A percentile compares a stretch with the other conserved stretches of the same genome.
phyloP scores from a whole-genome alignment of 2,888 invertebrate species.

The Agonopterix subpropinquella region DNA sequence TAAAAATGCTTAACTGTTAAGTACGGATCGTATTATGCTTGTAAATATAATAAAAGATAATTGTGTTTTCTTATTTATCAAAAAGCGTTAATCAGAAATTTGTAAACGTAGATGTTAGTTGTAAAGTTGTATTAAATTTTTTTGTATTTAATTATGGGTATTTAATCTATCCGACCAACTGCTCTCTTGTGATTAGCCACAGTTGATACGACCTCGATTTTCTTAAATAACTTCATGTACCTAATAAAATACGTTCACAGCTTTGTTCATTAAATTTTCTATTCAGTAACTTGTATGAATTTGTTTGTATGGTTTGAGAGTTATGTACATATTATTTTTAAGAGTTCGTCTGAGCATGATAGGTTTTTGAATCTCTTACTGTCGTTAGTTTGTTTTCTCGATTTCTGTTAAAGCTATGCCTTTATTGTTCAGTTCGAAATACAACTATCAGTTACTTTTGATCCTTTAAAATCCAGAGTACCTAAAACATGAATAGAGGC shows the following conservation, averaged over 20 bases:
- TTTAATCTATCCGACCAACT: slow-evolving; percentile 65
- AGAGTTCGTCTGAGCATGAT: slow-evolving; percentile 68
- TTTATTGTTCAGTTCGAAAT: slow-evolving; percentile 3
- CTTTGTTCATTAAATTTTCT: slow-evolving; percentile 10
- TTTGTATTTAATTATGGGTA: slow-evolving; percentile 72
- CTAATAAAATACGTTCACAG: slow-evolving; percentile 10
- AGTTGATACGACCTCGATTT: slow-evolving; percentile 51
- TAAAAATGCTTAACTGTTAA: slow-evolving; percentile 69
- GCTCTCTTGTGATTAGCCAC: slow-evolving; percentile 69
- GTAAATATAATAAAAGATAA: slow-evolving; percentile 66
- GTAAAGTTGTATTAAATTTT: slow-evolving; percentile 74
- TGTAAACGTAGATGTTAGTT: slow-evolving; percentile 72
- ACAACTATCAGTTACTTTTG: background rate
- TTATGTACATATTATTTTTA: slow-evolving; percentile 74
- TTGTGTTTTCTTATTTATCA: slow-evolving; percentile 73
- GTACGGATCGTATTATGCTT: slow-evolving; percentile 70
- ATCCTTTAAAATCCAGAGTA: background rate
- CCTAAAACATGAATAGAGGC: slow-evolving; percentile 5
- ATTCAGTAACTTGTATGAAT: slow-evolving; percentile 20
- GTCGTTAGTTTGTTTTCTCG: slow-evolving; percentile 45
- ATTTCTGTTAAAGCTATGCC: slow-evolving; percentile 23
- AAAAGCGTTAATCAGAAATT: slow-evolving; percentile 63
- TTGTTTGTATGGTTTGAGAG: slow-evolving; percentile 64
- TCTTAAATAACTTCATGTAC: slow-evolving; percentile 38
- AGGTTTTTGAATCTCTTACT: slow-evolving; percentile 69